Conservation (phyloP, 2,888 invertebrate genomes). For the Steinernema carpocapsae region DNA sequence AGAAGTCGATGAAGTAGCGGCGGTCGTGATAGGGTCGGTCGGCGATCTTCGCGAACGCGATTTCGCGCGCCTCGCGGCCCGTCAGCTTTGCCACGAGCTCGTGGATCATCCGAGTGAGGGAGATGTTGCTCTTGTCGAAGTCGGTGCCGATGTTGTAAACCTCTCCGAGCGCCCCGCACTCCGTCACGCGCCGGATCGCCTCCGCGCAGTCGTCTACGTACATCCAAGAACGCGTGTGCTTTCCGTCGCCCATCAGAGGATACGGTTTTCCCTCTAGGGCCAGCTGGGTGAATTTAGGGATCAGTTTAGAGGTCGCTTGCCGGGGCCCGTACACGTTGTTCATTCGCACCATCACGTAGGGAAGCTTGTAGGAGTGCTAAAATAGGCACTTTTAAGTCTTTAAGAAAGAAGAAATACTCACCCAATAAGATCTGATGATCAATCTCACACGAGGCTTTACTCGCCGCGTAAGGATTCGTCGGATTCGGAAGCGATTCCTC, state of each 20-base stretch:
- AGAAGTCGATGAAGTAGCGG: conserved; percentile 67
- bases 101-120: conserved; percentile 69
- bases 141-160: conserved; percentile 68
- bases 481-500: conserved; percentile 63
- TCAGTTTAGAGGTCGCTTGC: conserved; percentile 63
- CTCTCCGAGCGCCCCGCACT: conserved; percentile 64
- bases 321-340: conserved; percentile 60
- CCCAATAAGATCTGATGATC: conserved; percentile 62
- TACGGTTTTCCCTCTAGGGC: conserved; percentile 66
- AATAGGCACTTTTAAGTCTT: conserved; percentile 36
- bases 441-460: conserved; percentile 66
- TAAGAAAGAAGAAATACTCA: conserved; percentile 41
- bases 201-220: conserved; percentile 67
- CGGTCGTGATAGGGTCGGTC: conserved; percentile 68
- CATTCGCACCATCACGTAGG: conserved; percentile 68
- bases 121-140: conserved; percentile 68
- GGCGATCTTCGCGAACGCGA: conserved; percentile 61
- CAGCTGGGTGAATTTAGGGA: conserved; percentile 66
- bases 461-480: conserved; percentile 69
- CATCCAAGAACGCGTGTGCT: conserved; percentile 67
- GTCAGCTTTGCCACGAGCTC: conserved; percentile 59
- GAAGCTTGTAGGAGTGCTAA: conserved; percentile 68
- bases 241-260: conserved; percentile 68
- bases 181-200: conserved; percentile 66
- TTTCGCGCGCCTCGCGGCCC: conserved; percentile 36